Base-by-base conservation (phyloP, 2,113 vertebrate species). In the Procavia capensis region DNA sequence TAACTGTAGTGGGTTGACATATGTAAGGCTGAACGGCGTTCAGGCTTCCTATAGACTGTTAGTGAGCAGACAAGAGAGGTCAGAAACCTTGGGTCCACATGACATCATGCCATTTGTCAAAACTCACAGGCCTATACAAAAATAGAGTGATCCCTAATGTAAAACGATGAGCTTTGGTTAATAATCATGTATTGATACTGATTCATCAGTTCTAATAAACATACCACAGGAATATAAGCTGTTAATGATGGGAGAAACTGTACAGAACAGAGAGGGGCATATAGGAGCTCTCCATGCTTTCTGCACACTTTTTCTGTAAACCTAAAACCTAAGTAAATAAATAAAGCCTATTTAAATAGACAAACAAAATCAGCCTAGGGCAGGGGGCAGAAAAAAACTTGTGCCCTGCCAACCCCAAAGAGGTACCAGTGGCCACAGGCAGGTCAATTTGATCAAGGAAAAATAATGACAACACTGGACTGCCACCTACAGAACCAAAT, bases 301-400 rank as follows among this genome's bases (percentile, higher is more conserved):
- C 70, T 39, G 36, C 22, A 39, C 24, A 2, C 24, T 41, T 39
- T 39, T 39, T 72, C 70, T 72, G 70, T 39, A 72, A 9, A 39
- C 70, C 70, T 39, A 24, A 39, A 22, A 72, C 11, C 4, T 8
- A 6, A 24, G 70, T 6, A 11, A 11, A 24, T 22, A 39, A 36
- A 72, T 34, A n/a, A 7, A 39, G 36, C 39, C 36, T 36, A 39
- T 4, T 72, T 39, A 72, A 24, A 72, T 24, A 39, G 39, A 39
- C 22, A 25, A 25, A 17, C 39, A 39, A 72, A 72, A 39, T 39
- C 70, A 39, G n/a, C 70, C n/a, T 36, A 27, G 36, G 70, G 22
- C 8, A 2, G 10, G 70, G 19, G 14, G 36, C 31, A 31, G 36
- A 72, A 31, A n/a, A 66, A 45, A 54, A 34, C 0, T 0, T 29